These are phyloP conservation scores for Delphinus delphis DNA, from an alignment of 2,113 vertebrate species.

Conservation along the genomic window DNA sequence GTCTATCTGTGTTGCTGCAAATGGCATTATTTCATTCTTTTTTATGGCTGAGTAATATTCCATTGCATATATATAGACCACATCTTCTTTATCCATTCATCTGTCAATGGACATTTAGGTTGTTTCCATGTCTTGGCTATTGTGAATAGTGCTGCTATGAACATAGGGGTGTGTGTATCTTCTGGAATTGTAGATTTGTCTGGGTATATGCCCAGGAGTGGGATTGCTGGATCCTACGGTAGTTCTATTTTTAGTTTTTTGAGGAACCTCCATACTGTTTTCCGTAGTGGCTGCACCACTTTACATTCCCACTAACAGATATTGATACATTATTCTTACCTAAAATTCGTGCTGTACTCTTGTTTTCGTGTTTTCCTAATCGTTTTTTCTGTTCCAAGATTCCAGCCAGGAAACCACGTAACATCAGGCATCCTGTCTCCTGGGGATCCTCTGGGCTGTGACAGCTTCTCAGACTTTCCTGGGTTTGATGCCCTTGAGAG, in stretches of 20 bases:
- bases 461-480: neutral
- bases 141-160: neutral
- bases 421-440: neutral
- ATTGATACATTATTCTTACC: accelerated
- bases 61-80: neutral
- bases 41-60: neutral
- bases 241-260: neutral
- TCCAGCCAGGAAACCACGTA: neutral
- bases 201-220: neutral
- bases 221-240: neutral
- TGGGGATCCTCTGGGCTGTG: neutral
- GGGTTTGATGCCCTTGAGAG: neutral
- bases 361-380: neutral
- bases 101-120: neutral
- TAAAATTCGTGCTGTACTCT: neutral
- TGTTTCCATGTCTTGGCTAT: neutral
- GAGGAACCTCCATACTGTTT: neutral
- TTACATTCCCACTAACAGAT: neutral
- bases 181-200: neutral
- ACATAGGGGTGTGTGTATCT: neutral
- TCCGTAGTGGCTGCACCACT: neutral
- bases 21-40: neutral
- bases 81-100: neutral
- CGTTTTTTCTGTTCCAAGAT: neutral
- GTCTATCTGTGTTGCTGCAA: neutral